Evolutionary conservation across 2,797 vertebrate species (phyloP).

Genomic region (Tamandua tetradactyla): DNA sequence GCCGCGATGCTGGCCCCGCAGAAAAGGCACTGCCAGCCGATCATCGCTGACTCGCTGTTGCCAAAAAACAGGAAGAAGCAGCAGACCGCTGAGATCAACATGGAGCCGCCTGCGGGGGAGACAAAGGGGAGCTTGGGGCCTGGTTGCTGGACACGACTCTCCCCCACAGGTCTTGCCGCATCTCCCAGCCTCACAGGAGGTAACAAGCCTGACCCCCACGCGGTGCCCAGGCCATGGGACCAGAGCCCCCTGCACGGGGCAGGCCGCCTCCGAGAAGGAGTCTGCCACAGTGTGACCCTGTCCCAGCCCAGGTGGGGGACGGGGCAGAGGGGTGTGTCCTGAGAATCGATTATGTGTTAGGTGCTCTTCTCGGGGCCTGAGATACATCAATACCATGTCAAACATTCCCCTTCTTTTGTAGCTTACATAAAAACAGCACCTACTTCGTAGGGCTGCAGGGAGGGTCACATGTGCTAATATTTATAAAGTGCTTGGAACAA

Average conservation of each 20-base stretch:
- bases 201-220: neutral
- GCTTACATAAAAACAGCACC: neutral
- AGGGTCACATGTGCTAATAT: neutral
- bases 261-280: neutral
- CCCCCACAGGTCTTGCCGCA: neutral
- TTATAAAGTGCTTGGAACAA: neutral
- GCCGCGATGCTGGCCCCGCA: conserved; percentile 93
- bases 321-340: neutral
- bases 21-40: conserved; percentile 97
- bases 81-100: conserved; percentile 94
- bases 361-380: neutral
- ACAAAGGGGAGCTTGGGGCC: neutral
- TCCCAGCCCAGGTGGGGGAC: neutral
- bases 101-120: conserved; percentile 89
- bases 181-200: neutral
- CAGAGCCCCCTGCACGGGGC: neutral
- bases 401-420: neutral
- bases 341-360: neutral
- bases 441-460: neutral
- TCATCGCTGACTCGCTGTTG: conserved; percentile 95
- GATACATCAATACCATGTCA: neutral
- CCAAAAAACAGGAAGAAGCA: conserved; percentile 97
- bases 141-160: fast-evolving
- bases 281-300: neutral
- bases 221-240: neutral